These are phyloP conservation scores for Nesoenas mayeri DNA, from an alignment of 2,113 vertebrate genomes.

Conservation along the genomic window DNA sequence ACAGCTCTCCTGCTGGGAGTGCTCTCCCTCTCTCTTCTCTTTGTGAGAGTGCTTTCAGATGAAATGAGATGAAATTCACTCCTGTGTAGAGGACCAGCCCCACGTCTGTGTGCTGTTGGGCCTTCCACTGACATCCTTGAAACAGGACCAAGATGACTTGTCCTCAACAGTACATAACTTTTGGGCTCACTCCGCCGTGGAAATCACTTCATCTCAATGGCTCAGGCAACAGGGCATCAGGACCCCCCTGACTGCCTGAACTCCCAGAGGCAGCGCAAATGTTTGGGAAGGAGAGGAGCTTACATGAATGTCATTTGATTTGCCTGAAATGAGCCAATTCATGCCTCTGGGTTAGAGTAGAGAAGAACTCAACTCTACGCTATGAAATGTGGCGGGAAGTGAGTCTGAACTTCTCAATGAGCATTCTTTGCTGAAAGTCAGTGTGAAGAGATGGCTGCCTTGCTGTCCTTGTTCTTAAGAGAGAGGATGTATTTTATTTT, in stretches of 20 bases:
- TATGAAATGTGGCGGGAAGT: not conserved
- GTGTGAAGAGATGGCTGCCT: not conserved
- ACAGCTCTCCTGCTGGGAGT: not conserved
- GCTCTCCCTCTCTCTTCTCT: not conserved
- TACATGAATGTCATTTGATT: not conserved
- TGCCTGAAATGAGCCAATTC: not conserved
- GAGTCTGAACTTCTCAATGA: not conserved
- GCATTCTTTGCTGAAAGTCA: not conserved
- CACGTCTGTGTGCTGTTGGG: not conserved
- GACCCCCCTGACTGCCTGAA: not conserved
- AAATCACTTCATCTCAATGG: not conserved
- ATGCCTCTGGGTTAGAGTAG: not conserved
- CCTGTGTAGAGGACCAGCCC: not conserved
- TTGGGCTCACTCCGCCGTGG: not conserved
- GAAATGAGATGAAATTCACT: not conserved
- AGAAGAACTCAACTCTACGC: not conserved
- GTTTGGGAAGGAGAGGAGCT: not conserved
- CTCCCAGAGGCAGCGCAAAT: not conserved
- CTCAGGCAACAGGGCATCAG: fast-evolving
- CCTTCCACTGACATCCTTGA: not conserved
- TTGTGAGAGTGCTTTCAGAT: not conserved
- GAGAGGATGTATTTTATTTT: not conserved
- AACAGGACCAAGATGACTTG: not conserved
- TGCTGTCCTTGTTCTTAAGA: not conserved
- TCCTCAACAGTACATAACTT: not conserved